A percentile compares a stretch with the other conserved stretches of the same genome.
Evolutionary conservation across 2,113 vertebrate species (phyloP).

Genomic region (Gobio gobio): DNA sequence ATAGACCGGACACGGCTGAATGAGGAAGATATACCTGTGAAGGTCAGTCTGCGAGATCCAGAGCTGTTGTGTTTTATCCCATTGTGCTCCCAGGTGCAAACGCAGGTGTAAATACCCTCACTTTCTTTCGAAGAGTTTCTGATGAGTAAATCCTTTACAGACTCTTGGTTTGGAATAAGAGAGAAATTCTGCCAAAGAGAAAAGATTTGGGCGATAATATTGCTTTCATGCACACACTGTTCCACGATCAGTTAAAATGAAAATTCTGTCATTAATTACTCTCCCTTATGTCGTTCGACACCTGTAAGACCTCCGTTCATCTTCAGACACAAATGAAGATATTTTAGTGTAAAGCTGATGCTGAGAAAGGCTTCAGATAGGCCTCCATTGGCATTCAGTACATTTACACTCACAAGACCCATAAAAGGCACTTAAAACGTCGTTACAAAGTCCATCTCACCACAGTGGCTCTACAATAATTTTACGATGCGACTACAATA

Average conservation of each 20-base stretch:
- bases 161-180: slow-evolving; percentile 15
- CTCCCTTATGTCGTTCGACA: too few relatives aligned
- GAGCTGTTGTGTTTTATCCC: slow-evolving; percentile 35
- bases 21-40: not conserved
- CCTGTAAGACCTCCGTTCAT: too few relatives aligned
- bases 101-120: slow-evolving; percentile 57
- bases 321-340: too few relatives aligned
- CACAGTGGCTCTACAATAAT: too few relatives aligned
- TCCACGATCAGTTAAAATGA: not conserved
- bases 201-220: not conserved
- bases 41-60: not conserved
- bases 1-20: not conserved
- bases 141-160: not conserved
- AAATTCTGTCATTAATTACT: too few relatives aligned
- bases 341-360: too few relatives aligned
- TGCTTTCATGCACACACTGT: not conserved
- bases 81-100: slow-evolving; percentile 53
- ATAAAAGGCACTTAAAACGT: too few relatives aligned
- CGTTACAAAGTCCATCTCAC: too few relatives aligned
- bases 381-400: too few relatives aligned
- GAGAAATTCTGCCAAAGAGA: slow-evolving; percentile 44
- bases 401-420: too few relatives aligned
- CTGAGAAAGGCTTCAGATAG: too few relatives aligned
- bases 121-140: not conserved
- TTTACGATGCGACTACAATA: too few relatives aligned